phyloP scores from a whole-genome alignment of 2,797 vertebrate genomes.

The Gambelia wislizenii region DNA sequence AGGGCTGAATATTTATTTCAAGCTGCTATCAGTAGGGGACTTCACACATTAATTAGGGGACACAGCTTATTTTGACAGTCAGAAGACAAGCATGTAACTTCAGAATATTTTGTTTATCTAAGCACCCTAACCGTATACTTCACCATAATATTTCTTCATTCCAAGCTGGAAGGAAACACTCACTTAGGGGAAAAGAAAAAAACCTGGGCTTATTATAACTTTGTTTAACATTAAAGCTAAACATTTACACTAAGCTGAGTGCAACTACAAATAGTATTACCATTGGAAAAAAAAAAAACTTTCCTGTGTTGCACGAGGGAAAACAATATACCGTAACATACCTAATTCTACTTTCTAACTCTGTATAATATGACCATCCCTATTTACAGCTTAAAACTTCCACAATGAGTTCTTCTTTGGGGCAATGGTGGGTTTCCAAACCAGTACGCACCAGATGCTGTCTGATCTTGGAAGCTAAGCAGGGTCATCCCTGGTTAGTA shows the following conservation, averaged over 20 bases:
- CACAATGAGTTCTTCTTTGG: neutral
- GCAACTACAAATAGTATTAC: fast-evolving
- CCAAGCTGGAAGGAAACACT: neutral
- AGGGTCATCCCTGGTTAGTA: too few species aligned
- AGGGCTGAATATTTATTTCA: neutral
- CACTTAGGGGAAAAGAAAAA: conserved; percentile 1
- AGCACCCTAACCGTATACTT: neutral
- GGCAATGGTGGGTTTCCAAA: neutral
- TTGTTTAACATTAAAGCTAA: conserved; percentile 13
- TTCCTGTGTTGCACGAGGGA: conserved; percentile 12
- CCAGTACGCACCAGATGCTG: too few species aligned
- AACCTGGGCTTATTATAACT: fast-evolving
- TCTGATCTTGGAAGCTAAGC: too few species aligned
- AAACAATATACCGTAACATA: neutral
- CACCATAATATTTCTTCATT: conserved; percentile 1
- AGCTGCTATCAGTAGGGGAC: neutral
- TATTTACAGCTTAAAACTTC: too few species aligned
- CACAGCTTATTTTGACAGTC: neutral
- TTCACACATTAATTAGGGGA: neutral
- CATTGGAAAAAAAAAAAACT: fast-evolving
- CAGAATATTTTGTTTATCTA: neutral
- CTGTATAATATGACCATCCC: neutral
- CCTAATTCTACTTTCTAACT: neutral
- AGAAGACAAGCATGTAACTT: neutral
- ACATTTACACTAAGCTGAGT: neutral